phyloP scores from a whole-genome alignment of 2,797 vertebrate species.

The Coendou prehensilis region DNA sequence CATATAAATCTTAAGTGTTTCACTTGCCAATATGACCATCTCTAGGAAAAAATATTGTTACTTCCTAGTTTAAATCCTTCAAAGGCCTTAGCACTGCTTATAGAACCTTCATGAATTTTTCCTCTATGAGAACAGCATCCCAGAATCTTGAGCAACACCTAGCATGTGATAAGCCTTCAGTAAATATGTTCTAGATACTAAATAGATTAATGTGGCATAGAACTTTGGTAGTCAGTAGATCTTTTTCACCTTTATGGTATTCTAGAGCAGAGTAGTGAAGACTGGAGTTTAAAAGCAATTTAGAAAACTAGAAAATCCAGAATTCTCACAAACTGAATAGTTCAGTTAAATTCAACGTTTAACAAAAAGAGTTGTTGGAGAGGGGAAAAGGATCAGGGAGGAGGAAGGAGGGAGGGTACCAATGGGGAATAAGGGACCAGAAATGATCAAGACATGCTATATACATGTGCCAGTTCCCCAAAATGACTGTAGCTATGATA shows the following conservation, averaged over 20 bases:
- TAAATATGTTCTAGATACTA: conserved; percentile 29
- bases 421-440: neutral
- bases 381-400: neutral
- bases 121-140: neutral
- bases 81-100: neutral
- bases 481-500: neutral
- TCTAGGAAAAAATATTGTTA: conserved; percentile 4
- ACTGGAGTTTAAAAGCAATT: conserved; percentile 33
- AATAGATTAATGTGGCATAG: conserved; percentile 16
- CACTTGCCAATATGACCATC: neutral
- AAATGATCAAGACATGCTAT: neutral
- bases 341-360: conserved; percentile 17
- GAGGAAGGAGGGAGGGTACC: neutral
- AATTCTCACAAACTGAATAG: conserved; percentile 28
- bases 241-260: conserved; percentile 40
- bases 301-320: conserved; percentile 47
- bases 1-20: conserved; percentile 31
- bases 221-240: neutral
- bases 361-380: neutral
- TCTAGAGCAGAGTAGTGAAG: neutral
- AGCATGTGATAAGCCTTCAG: neutral
- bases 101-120: conserved; percentile 25
- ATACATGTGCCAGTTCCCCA: neutral
- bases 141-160: neutral
- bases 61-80: neutral